A percentile compares a stretch with the other conserved stretches of the same genome.
phyloP scores from a whole-genome alignment of 1,140 invertebrate genomes.

The Ridgeia piscesae region DNA sequence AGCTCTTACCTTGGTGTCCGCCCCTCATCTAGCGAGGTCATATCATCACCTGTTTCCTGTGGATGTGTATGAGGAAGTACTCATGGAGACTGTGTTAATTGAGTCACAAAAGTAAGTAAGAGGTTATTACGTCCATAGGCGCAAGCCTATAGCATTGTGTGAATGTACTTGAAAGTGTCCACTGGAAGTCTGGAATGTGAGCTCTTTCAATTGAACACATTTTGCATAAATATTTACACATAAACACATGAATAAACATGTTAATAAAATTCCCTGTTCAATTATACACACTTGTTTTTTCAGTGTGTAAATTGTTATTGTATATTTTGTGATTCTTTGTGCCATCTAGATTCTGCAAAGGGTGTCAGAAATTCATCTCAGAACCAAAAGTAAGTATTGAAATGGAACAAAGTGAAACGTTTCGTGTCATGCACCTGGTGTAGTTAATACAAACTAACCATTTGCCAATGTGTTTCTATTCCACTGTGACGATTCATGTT shows the following conservation, averaged over 20 bases:
- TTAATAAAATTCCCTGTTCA: not conserved
- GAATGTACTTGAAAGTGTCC: not conserved
- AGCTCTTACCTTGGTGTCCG: slow-evolving; percentile 91
- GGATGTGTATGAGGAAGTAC: slow-evolving; percentile 74
- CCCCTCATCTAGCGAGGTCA: slow-evolving; percentile 92
- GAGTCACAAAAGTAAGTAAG: not conserved
- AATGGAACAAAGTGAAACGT: too few species aligned
- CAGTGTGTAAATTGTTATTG: not conserved
- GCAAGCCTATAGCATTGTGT: not conserved
- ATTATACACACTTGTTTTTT: not conserved
- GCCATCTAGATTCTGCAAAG: slow-evolving; percentile 14
- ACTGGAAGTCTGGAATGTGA: not conserved
- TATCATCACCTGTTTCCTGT: slow-evolving; percentile 97
- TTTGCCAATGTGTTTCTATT: too few species aligned
- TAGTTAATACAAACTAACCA: too few species aligned
- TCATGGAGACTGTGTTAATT: not conserved
- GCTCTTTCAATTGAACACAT: not conserved
- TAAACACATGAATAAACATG: not conserved
- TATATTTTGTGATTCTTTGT: not conserved
- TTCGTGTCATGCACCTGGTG: too few species aligned
- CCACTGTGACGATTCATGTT: too few species aligned
- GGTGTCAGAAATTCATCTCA: slow-evolving; percentile 18
- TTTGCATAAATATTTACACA: not conserved
- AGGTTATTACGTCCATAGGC: not conserved
- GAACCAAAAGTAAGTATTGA: slow-evolving; percentile 26